Evolutionary conservation across 1,140 invertebrate genomes (phyloP).

Genomic region (Calycopis cecrops): DNA sequence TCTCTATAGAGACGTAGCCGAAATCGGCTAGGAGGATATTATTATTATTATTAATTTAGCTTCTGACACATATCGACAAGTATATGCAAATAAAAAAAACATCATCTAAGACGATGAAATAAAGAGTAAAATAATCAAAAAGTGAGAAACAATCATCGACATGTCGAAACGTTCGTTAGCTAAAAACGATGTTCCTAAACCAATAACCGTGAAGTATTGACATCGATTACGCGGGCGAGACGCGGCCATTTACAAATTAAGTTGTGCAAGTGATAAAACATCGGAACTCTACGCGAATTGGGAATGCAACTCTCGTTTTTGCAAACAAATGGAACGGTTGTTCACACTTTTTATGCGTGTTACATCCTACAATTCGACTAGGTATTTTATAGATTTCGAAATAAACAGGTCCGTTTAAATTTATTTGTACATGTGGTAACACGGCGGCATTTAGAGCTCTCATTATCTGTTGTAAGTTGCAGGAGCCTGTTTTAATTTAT

Average conservation of each 20-base stretch:
- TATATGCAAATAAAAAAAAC: too few species aligned
- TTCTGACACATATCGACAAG: too few species aligned
- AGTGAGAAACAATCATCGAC: not conserved
- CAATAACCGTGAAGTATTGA: conserved; percentile 29
- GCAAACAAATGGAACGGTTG: conserved; percentile 36
- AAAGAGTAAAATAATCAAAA: too few species aligned
- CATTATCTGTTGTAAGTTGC: not conserved
- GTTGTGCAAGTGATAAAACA: conserved; percentile 31
- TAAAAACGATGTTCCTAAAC: conserved; percentile 20
- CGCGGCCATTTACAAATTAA: conserved; percentile 33
- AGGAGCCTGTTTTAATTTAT: conserved; percentile 9
- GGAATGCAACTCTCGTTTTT: conserved; percentile 42
- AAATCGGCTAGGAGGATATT: too few species aligned
- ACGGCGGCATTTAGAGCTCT: conserved; percentile 1
- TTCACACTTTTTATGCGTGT: conserved; percentile 41
- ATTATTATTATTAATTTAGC: too few species aligned
- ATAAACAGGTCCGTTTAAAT: conserved; percentile 15
- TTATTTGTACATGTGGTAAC: conserved; percentile 15
- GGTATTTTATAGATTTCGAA: conserved; percentile 18
- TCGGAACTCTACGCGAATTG: conserved; percentile 31
- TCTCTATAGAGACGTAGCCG: too few species aligned
- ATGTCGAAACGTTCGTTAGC: conserved; percentile 5
- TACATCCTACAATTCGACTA: conserved; percentile 33
- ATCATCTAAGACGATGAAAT: too few species aligned
- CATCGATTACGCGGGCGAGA: conserved; percentile 36